These are phyloP conservation scores for Epinephelus coioides DNA, from an alignment of 2,797 vertebrate genomes.

Conservation along the genomic window DNA sequence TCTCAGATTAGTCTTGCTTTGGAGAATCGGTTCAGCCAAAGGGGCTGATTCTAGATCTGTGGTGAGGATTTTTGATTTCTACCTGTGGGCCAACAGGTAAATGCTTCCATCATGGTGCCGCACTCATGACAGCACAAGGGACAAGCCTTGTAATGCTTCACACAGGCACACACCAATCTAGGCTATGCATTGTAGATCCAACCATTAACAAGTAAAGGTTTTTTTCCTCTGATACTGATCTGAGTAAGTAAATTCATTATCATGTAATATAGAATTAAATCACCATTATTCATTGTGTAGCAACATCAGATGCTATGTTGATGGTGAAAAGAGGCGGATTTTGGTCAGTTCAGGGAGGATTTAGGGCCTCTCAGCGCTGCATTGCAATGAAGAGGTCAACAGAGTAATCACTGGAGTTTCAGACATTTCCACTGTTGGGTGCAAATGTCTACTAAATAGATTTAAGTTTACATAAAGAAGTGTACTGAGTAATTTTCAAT, in stretches of 20 bases:
- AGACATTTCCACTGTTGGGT: not conserved
- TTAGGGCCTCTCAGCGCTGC: not conserved
- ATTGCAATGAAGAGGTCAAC: not conserved
- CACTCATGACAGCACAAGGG: not conserved
- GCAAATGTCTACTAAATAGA: not conserved
- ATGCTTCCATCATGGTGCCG: not conserved
- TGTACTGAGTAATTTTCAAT: not conserved
- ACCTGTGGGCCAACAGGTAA: conserved; percentile 9
- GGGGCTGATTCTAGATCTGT: conserved; percentile 10
- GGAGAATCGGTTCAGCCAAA: not conserved
- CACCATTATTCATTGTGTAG: not conserved
- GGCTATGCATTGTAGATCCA: not conserved
- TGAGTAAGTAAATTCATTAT: conserved; percentile 3
- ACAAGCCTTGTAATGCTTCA: conserved; percentile 16
- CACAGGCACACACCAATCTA: not conserved
- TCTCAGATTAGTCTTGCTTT: not conserved
- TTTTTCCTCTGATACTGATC: conserved; percentile 15
- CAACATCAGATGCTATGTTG: not conserved
- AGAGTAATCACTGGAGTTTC: not conserved
- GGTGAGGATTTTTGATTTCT: not conserved
- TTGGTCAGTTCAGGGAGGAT: not conserved
- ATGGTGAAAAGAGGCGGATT: not conserved
- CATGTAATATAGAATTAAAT: not conserved
- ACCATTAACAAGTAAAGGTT: not conserved
- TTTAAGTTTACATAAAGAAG: not conserved